phyloP scores from a whole-genome alignment of 1,140 invertebrate species.

The Drosophila insularis region DNA sequence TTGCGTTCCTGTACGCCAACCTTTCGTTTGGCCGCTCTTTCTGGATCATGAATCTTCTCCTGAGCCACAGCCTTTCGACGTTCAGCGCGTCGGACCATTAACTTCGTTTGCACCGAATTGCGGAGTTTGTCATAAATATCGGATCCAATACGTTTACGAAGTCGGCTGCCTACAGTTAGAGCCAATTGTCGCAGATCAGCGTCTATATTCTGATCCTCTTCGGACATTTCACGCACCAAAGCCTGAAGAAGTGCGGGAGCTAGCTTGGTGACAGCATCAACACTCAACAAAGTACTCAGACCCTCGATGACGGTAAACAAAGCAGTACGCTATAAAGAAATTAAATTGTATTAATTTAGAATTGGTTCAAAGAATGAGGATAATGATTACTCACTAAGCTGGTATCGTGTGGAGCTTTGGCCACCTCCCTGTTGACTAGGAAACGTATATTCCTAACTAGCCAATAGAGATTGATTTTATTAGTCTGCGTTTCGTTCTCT shows the following conservation, averaged over 20 bases:
- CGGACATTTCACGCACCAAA: slow-evolving; percentile 87
- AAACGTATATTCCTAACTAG: slow-evolving; percentile 84
- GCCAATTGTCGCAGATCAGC: slow-evolving; percentile 84
- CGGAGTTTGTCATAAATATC: slow-evolving; percentile 86
- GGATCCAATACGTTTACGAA: slow-evolving; percentile 87
- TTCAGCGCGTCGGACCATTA: slow-evolving; percentile 85
- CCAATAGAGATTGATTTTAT: slow-evolving; percentile 84
- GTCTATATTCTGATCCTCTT: slow-evolving; percentile 84
- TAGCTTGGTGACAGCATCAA: slow-evolving; percentile 83
- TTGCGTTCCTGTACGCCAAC: slow-evolving; percentile 72
- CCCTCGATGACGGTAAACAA: slow-evolving; percentile 90
- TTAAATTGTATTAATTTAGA: slow-evolving; percentile 18
- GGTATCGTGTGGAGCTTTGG: slow-evolving; percentile 82
- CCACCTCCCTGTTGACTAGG: slow-evolving; percentile 85
- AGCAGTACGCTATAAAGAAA: slow-evolving; percentile 84
- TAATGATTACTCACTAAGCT: slow-evolving; percentile 82
- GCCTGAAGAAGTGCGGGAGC: slow-evolving; percentile 85
- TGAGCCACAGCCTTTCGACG: slow-evolving; percentile 86
- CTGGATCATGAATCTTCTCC: slow-evolving; percentile 87
- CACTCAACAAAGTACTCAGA: slow-evolving; percentile 84
- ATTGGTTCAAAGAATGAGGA: too few relatives aligned
- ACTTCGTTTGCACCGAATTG: slow-evolving; percentile 84
- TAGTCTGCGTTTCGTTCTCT: slow-evolving; percentile 19
- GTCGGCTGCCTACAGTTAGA: slow-evolving; percentile 86
- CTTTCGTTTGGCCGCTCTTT: slow-evolving; percentile 87